Conservation (phyloP, 1,140 invertebrate genomes). For the Ostrea edulis region DNA sequence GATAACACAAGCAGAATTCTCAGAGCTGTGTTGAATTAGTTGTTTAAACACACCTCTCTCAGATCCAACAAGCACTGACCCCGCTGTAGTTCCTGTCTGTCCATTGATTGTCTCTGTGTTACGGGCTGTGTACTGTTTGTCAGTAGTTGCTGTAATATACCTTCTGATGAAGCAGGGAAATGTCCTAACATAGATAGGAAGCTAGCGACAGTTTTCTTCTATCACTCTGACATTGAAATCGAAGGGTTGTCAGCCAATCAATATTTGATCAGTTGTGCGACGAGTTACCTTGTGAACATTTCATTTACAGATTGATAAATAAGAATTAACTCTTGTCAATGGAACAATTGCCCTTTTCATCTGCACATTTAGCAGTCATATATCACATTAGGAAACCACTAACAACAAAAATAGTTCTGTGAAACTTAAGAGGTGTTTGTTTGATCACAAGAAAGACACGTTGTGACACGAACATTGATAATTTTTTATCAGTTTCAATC, state of each 20-base stretch:
- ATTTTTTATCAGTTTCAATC: not conserved
- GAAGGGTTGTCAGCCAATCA: not conserved
- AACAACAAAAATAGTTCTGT: not conserved
- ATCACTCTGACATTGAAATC: not conserved
- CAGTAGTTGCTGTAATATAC: not conserved
- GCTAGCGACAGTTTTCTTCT: not conserved
- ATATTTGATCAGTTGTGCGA: not conserved
- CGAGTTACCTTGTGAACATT: not conserved
- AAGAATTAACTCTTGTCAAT: not conserved
- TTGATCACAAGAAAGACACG: not conserved
- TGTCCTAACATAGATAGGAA: slow-evolving; percentile 14
- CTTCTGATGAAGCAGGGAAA: slow-evolving; percentile 32
- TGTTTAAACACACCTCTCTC: not conserved
- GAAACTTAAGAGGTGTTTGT: not conserved
- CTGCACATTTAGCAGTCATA: slow-evolving; percentile 2
- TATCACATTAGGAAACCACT: not conserved
- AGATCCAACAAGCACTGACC: not conserved
- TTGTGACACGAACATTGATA: not conserved
- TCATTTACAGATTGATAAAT: slow-evolving; percentile 6
- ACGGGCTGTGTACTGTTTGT: not conserved
- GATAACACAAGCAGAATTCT: not conserved
- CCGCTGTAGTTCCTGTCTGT: not conserved
- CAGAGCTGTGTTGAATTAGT: not conserved
- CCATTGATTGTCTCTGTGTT: not conserved
- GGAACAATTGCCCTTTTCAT: slow-evolving; percentile 9